These are phyloP conservation scores for Microcebus jonahi DNA, from an alignment of 2,113 vertebrate species.

Conservation along the genomic window DNA sequence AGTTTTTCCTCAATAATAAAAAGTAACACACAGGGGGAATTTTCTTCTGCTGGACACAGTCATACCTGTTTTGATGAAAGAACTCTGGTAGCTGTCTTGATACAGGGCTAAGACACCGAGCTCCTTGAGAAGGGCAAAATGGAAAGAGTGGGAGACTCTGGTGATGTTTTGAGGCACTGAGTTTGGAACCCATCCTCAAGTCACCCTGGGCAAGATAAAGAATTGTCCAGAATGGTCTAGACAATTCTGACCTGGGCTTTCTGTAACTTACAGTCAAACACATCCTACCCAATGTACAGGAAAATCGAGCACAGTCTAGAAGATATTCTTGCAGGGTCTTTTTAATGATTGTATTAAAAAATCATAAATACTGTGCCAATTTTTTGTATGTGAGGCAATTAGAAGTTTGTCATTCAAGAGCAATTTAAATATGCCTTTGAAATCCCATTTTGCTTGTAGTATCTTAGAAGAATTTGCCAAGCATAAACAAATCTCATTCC, in stretches of 20 bases:
- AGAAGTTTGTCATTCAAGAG: slow-evolving; percentile 35
- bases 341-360: slow-evolving; percentile 32
- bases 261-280: not conserved
- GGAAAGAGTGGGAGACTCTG: not conserved
- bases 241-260: not conserved
- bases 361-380: not conserved
- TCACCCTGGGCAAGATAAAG: not conserved
- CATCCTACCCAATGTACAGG: not conserved
- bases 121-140: not conserved
- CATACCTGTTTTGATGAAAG: not conserved
- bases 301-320: not conserved
- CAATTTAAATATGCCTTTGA: not conserved
- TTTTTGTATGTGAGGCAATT: slow-evolving; percentile 14
- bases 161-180: not conserved
- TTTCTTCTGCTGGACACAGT: not conserved
- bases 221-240: not conserved
- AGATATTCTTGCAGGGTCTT: not conserved
- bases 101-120: not conserved
- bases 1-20: not conserved
- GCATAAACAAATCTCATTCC: slow-evolving; percentile 51
- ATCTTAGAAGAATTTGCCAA: slow-evolving; percentile 40
- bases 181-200: not conserved
- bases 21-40: not conserved
- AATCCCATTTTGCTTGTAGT: not conserved
- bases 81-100: not conserved